phyloP scores from a whole-genome alignment of 1,140 invertebrate species.

The Phortica variegata region DNA sequence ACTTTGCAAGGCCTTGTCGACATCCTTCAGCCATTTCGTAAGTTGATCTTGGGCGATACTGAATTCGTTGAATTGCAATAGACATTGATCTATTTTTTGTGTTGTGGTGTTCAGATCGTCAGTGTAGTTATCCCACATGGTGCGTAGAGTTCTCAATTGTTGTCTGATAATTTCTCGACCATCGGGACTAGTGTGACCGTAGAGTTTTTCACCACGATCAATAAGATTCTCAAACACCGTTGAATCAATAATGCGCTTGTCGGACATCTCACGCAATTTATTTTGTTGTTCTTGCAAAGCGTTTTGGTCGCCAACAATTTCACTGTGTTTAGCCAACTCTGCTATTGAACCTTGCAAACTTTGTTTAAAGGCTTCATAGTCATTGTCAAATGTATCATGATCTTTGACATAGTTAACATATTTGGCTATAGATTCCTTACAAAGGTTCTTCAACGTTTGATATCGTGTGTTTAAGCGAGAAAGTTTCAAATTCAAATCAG shows the following conservation, averaged over 20 bases:
- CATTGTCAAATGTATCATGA: conserved; percentile 78
- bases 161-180: conserved; percentile 89
- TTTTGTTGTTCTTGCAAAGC: conserved; percentile 83
- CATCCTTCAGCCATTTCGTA: conserved; percentile 88
- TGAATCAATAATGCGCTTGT: conserved; percentile 77
- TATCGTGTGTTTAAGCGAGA: conserved; percentile 81
- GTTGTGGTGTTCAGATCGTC: conserved; percentile 78
- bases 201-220: conserved; percentile 88
- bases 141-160: conserved; percentile 79
- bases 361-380: conserved; percentile 72
- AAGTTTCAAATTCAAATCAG: conserved; percentile 72
- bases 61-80: conserved; percentile 87
- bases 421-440: conserved; percentile 75
- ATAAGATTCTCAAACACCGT: conserved; percentile 82
- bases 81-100: conserved; percentile 83
- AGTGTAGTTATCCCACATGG: conserved; percentile 83
- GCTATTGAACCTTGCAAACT: conserved; percentile 73
- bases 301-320: conserved; percentile 83
- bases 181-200: conserved; percentile 89
- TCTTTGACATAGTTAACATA: conserved; percentile 85
- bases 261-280: conserved; percentile 77
- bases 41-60: conserved; percentile 85
- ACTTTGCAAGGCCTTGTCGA: conserved; percentile 86
- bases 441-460: conserved; percentile 78
- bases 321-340: conserved; percentile 75